phyloP scores from a whole-genome alignment of 2,113 vertebrate genomes.

The Prolemur simus region DNA sequence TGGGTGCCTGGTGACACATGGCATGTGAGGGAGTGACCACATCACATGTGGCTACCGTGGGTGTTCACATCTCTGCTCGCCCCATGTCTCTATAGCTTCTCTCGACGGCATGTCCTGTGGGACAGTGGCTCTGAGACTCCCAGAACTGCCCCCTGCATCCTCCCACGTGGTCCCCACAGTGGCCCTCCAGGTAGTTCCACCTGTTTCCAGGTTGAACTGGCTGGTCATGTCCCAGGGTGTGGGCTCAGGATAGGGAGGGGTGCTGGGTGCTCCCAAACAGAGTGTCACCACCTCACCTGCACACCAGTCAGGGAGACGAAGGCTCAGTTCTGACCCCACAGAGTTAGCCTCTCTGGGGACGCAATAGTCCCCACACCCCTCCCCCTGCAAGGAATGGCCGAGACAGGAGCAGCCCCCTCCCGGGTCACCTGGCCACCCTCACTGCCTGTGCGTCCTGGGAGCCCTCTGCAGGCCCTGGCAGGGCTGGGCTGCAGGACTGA shows the following conservation, averaged over 20 bases:
- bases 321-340: neutral
- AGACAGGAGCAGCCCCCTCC: neutral
- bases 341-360: neutral
- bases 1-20: too few relatives aligned
- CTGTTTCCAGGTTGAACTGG: neutral
- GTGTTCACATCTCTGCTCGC: neutral
- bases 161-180: neutral
- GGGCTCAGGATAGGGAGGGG: neutral
- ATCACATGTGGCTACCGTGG: rapidly evolving
- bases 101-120: neutral
- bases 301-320: neutral
- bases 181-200: neutral
- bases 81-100: neutral
- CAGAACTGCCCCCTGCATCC: neutral
- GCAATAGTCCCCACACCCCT: neutral
- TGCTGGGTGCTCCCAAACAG: neutral
- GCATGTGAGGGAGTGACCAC: neutral
- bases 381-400: neutral
- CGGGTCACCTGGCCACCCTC: constrained; percentile 86
- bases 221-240: rapidly evolving
- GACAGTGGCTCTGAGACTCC: neutral
- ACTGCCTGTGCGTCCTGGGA: constrained; percentile 79
- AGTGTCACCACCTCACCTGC: neutral
- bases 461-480: constrained; percentile 82
- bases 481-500: constrained; percentile 85